Evolutionary conservation across 2,113 vertebrate species (phyloP).

Genomic region (human): GRCh38 chr3:2147001-2147500

Average conservation of each 20-base stretch:
- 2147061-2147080: too few species aligned
- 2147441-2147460: not conserved
- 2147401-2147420: not conserved
- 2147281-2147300: not conserved
- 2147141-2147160: too few species aligned
- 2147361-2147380: not conserved
- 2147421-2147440: not conserved
- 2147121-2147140: too few species aligned
- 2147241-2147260: too few species aligned
- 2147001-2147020: too few species aligned
- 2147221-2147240: not conserved
- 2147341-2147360: not conserved
- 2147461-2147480: not conserved
- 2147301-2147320: not conserved
- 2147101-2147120: too few species aligned
- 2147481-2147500: not conserved
- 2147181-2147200: not conserved
- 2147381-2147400: not conserved
- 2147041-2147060: too few species aligned
- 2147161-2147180: too few species aligned
- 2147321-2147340: not conserved
- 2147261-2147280: too few species aligned
- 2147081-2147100: too few species aligned
- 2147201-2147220: too few species aligned
- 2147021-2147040: too few species aligned